A percentile compares a stretch with the other conserved stretches of the same genome.
Evolutionary conservation across 92 coral and sea anemone species (phyloP).

Genomic region (Porites lobata): DNA sequence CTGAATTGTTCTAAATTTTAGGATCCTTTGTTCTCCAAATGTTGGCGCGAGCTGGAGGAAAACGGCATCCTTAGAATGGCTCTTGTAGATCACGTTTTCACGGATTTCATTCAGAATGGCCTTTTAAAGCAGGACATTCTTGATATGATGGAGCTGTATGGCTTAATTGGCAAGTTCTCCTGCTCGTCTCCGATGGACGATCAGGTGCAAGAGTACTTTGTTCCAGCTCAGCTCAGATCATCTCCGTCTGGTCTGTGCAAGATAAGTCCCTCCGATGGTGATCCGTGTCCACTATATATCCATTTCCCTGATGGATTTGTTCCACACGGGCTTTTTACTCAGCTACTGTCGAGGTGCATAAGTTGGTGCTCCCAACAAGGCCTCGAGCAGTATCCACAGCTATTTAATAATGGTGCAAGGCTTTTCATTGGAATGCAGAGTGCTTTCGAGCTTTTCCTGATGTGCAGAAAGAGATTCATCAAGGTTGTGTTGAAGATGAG

Average conservation of each 20-base stretch:
- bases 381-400: constrained; percentile 65
- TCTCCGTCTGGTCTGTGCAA: constrained; percentile 75
- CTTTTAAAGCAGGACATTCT: constrained; percentile 63
- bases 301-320: constrained; percentile 84
- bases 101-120: constrained; percentile 59
- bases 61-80: constrained; percentile 69
- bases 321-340: constrained; percentile 80
- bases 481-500: constrained; percentile 54
- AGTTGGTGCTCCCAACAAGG: constrained; percentile 70
- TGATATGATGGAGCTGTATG: constrained; percentile 77
- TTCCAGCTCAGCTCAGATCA: constrained; percentile 81
- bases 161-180: constrained; percentile 68
- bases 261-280: constrained; percentile 54
- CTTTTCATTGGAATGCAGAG: constrained; percentile 60
- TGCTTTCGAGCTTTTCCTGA: constrained; percentile 58
- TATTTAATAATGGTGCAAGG: constrained; percentile 71
- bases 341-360: constrained; percentile 66
- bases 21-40: constrained; percentile 70
- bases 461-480: constrained; percentile 73
- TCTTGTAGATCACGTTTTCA: constrained; percentile 72
- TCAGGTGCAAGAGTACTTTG: constrained; percentile 55
- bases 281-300: constrained; percentile 80
- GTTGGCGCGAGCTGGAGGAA: constrained; percentile 80
- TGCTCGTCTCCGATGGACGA: neutral
- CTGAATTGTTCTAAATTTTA: neutral